A percentile compares a stretch with the other conserved stretches of the same genome.
Evolutionary conservation across 1,140 invertebrate species (phyloP).

Genomic region (Scaptomyza graminum): DNA sequence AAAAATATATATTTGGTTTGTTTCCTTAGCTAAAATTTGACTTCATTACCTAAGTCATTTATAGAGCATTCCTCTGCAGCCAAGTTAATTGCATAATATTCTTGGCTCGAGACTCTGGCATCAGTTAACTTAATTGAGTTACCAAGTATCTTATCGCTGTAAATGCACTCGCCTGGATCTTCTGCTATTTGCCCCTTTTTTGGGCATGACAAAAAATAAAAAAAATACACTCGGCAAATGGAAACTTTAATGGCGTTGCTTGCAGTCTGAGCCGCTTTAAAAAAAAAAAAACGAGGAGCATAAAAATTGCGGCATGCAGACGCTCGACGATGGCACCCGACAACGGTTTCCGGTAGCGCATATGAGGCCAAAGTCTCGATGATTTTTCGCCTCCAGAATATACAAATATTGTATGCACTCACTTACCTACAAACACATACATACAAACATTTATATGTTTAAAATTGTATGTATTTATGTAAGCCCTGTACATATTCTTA

Average conservation of each 20-base stretch:
- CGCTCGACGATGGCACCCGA: slow-evolving; percentile 10
- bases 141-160: slow-evolving; percentile 68
- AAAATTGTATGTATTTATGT: not conserved
- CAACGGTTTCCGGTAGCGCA: slow-evolving; percentile 8
- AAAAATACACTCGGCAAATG: slow-evolving; percentile 15
- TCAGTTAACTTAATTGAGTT: slow-evolving; percentile 69
- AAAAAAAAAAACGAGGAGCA: not conserved
- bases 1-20: too few relatives aligned
- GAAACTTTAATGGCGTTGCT: slow-evolving; percentile 51
- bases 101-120: slow-evolving; percentile 15
- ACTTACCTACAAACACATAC: slow-evolving; percentile 2
- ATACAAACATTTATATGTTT: not conserved
- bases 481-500: not conserved
- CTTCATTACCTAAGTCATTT: too few relatives aligned
- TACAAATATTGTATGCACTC: slow-evolving; percentile 51
- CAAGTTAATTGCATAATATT: not conserved
- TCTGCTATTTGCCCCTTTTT: slow-evolving; percentile 8
- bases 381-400: slow-evolving; percentile 31
- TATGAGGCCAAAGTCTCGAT: not conserved
- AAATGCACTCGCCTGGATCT: slow-evolving; percentile 57
- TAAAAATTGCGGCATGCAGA: slow-evolving; percentile 20
- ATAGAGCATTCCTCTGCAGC: too few relatives aligned
- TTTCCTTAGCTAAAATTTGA: too few relatives aligned
- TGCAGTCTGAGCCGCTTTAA: slow-evolving; percentile 45
- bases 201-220: not conserved